These are phyloP conservation scores for Fissipunctia ypsillon DNA, from an alignment of 2,888 invertebrate genomes.

Conservation along the genomic window DNA sequence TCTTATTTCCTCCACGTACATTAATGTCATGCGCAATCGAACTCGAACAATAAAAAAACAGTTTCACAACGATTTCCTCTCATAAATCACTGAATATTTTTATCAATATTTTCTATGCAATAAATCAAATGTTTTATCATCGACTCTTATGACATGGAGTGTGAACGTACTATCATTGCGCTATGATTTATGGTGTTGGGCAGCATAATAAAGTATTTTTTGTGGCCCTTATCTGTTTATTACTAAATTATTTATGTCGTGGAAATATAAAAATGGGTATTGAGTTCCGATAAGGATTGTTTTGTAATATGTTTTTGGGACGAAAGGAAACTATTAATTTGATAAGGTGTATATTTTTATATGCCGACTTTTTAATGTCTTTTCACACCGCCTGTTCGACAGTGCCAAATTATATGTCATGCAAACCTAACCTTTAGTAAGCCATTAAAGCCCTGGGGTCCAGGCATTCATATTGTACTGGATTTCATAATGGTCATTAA, in stretches of 20 bases:
- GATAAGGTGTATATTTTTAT: constrained; percentile 1
- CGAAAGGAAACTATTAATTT: constrained; percentile 20
- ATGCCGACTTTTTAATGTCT: background rate
- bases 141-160: constrained; percentile 48
- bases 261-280: constrained; percentile 40
- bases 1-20: background rate
- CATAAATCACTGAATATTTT: constrained; percentile 57
- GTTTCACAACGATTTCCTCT: constrained; percentile 48
- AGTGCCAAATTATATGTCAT: too few relatives aligned
- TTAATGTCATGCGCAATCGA: constrained; percentile 12
- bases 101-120: constrained; percentile 60
- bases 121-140: constrained; percentile 62
- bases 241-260: constrained; percentile 55
- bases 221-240: constrained; percentile 56
- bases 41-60: constrained; percentile 26
- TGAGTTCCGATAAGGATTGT: constrained; percentile 46
- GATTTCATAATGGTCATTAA: too few relatives aligned
- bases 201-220: constrained; percentile 61
- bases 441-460: too few relatives aligned
- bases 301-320: constrained; percentile 38
- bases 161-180: constrained; percentile 61
- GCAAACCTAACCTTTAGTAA: too few relatives aligned
- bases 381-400: too few relatives aligned
- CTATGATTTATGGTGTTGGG: constrained; percentile 58
- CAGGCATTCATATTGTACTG: too few relatives aligned